phyloP scores from a whole-genome alignment of 1,140 invertebrate species.

The Macrocentrus cingulum region DNA sequence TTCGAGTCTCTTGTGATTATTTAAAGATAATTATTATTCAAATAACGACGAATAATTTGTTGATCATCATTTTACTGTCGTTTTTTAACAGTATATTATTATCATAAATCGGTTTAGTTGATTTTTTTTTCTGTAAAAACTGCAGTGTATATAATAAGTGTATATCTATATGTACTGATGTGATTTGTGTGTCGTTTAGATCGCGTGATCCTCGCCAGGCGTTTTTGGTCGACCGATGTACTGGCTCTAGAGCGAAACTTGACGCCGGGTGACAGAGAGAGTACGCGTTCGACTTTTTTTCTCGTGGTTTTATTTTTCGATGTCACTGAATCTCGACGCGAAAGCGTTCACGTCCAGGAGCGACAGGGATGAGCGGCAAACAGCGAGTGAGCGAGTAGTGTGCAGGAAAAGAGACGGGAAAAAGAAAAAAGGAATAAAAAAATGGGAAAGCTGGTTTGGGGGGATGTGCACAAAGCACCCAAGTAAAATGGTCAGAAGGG shows the following conservation, averaged over 20 bases:
- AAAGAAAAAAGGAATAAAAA: not conserved
- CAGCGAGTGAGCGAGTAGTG: not conserved
- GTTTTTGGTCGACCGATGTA: not conserved
- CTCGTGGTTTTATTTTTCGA: constrained; percentile 2
- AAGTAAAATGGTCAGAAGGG: not conserved
- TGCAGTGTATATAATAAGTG: too few relatives aligned
- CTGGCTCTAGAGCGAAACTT: not conserved
- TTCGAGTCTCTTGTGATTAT: too few relatives aligned
- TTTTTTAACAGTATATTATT: too few relatives aligned
- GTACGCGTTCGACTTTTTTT: constrained; percentile 5
- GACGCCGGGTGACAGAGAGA: not conserved
- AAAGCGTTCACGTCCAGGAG: not conserved
- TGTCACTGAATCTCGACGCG: constrained; percentile 6
- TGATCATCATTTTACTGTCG: too few relatives aligned
- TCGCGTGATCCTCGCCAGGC: not conserved
- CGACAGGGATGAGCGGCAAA: not conserved
- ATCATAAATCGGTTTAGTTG: too few relatives aligned
- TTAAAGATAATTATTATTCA: too few relatives aligned
- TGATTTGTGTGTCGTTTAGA: not conserved
- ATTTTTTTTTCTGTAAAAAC: too few relatives aligned
- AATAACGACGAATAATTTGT: too few relatives aligned
- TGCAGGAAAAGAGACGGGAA: not conserved
- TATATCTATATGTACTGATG: too few relatives aligned
- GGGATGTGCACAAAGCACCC: not conserved
- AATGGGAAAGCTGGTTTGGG: constrained; percentile 6